A percentile compares a stretch with the other conserved stretches of the same genome.
Evolutionary conservation across 2,888 invertebrate species (phyloP).

Genomic region (Macrophya annulata): DNA sequence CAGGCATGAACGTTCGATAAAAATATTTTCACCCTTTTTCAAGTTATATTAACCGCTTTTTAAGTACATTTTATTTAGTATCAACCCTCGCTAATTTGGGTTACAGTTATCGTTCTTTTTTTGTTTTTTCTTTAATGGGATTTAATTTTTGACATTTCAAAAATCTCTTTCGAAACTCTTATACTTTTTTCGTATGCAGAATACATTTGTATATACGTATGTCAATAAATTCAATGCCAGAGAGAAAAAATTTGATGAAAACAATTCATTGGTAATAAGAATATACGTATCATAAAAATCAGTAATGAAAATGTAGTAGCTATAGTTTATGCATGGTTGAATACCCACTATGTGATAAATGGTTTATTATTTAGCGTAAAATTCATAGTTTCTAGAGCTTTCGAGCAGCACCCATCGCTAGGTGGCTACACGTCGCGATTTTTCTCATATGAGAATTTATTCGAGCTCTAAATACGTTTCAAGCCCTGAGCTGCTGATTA

Average conservation of each 20-base stretch:
- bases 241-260: neutral
- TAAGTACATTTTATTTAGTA: neutral
- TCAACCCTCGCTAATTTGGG: neutral
- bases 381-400: neutral
- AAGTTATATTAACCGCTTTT: neutral
- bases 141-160: neutral
- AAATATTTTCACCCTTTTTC: neutral
- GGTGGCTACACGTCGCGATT: neutral
- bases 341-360: neutral
- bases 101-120: neutral
- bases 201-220: no score
- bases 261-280: neutral
- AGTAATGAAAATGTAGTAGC: neutral
- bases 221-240: neutral
- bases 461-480: neutral
- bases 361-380: neutral
- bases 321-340: neutral
- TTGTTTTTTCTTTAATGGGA: no score
- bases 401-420: neutral
- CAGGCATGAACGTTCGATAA: conserved; percentile 9
- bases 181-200: no score
- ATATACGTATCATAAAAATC: neutral
- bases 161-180: neutral
- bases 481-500: neutral
- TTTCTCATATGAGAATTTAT: neutral